Evolutionary conservation across 2,888 invertebrate species (phyloP), one percentile per base, ranked within the genome.

Genomic region (Torymus tubicola): DNA sequence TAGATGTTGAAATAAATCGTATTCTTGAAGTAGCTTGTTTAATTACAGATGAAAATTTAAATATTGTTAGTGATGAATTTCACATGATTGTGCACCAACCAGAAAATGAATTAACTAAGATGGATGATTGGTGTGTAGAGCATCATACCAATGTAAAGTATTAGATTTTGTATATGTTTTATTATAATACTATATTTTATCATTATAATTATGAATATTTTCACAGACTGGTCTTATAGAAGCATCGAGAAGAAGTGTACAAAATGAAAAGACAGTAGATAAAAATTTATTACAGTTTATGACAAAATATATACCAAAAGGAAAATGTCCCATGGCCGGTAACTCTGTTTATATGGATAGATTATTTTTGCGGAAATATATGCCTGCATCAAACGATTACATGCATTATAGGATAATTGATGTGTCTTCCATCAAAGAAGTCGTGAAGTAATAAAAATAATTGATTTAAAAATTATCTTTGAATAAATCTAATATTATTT

Each of bases 401-500:
- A 91, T 99, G 84, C 98, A 99, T 89, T 98, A 99, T 90, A 93
- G 99, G 86, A 95, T 97, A 64, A 94, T 99, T 83, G 99, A 99
- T 92, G 98, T 98, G 2, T 96, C 96, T 55, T 94, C 96, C 0
- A 91, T 99, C 18, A 98, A 98, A 89, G 98, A 98, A 91, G 89
- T 99, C 31, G 89, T 91, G 84, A 91, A 86, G 92, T 91, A 87
- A 21, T 55, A 12, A 12, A 70, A 3, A 12, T 58, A 58, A 31
- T 53, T 52, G 67, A 55, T 63, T 65, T 55, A 70, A 53, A 60
- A 31, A 31, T 31, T 31, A 31, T 31, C 4, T 31, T 68, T 60
- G 42, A 24, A 60, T 69, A 52, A 72, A 52, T 52, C 50, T 64
- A 60, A 57, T 31, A 69, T 55, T 31, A 14, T 52, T 69, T 60